A percentile compares a stretch with the other conserved stretches of the same genome.
Evolutionary conservation across 1,140 invertebrate genomes (phyloP).

Genomic region (Pseudomyrmex concolor): DNA sequence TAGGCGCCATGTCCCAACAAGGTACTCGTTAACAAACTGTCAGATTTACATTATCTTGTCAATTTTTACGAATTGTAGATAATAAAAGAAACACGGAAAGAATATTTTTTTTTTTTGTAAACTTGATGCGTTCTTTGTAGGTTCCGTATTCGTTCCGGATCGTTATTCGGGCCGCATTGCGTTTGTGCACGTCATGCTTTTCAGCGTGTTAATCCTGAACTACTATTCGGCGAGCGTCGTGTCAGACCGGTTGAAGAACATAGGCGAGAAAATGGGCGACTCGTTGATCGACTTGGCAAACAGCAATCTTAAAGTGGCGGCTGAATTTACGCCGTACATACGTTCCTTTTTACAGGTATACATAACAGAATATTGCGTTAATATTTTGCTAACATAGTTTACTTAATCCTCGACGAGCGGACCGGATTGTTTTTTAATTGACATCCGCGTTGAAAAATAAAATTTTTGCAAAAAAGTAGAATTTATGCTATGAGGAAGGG

Average conservation of each 20-base stretch:
- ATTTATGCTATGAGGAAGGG: not conserved
- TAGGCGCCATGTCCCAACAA: slow-evolving; percentile 75
- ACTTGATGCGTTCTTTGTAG: slow-evolving; percentile 24
- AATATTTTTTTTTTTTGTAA: not conserved
- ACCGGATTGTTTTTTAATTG: too few relatives aligned
- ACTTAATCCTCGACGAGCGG: too few relatives aligned
- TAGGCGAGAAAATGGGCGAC: slow-evolving; percentile 68
- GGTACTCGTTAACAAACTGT: slow-evolving; percentile 34
- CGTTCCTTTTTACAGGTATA: slow-evolving; percentile 65
- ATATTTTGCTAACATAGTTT: too few relatives aligned
- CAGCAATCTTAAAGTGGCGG: slow-evolving; percentile 58
- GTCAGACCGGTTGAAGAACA: slow-evolving; percentile 66
- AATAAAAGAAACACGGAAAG: not conserved
- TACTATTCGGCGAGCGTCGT: slow-evolving; percentile 73
- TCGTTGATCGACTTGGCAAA: slow-evolving; percentile 63
- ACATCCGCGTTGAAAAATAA: too few relatives aligned
- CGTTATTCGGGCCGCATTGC: slow-evolving; percentile 63
- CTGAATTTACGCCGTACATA: slow-evolving; percentile 60
- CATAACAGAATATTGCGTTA: not conserved
- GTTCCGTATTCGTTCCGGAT: slow-evolving; percentile 55
- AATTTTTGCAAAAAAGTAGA: not conserved
- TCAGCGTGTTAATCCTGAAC: slow-evolving; percentile 65
- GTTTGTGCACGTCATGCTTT: slow-evolving; percentile 64
- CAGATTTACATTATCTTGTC: not conserved
- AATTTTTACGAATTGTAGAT: not conserved